Evolutionary conservation across 2,888 invertebrate genomes (phyloP), one percentile per base, ranked within the genome.

Genomic region (Unio pictorum): DNA sequence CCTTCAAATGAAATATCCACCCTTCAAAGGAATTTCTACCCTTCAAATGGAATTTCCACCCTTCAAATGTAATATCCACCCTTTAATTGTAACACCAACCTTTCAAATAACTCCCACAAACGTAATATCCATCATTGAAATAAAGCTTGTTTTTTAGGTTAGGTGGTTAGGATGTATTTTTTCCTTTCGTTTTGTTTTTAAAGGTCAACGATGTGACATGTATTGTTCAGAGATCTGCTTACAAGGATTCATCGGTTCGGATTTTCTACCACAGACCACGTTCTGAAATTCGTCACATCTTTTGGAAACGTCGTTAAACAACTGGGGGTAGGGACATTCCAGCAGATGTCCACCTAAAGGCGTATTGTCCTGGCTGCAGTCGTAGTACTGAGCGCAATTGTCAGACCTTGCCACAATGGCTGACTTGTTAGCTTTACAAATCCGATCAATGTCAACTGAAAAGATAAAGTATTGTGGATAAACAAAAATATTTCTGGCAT

Each of bases 321-420:
- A 74, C 62, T 82, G 73, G 4, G 85, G 84, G 65, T 85, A 84
- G 4, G 74, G 74, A 60, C 85, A 85, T 64, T 85, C 84, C 64
- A 76, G 72, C 28, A 79, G 64, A 60, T 78, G 75, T 3, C 66
- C 70, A 30, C 73, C 67, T n/a, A 74, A 74, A 8, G 76, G 64
- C 11, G 76, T 62, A 0, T 76, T 75, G 5, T 71, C 70, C 26
- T 74, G 74, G 7, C 66, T 75, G 73, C 84, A 84, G 74, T 84
- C 83, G 64, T 76, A 82, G 70, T 83, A 84, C 75, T 83, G 82
- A 11, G 82, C 83, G 71, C 84, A 84, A 76, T 83, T 80, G 45
- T 75, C 59, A 1, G 84, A 80, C 60, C 80, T 80, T n/a, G 81
- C 76, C 4, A 82, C 71, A 3, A 81, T 61, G n/a, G 76, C 73